These are phyloP conservation scores for Phyllostomus discolor DNA, from an alignment of 2,113 vertebrate species.

Conservation along the genomic window DNA sequence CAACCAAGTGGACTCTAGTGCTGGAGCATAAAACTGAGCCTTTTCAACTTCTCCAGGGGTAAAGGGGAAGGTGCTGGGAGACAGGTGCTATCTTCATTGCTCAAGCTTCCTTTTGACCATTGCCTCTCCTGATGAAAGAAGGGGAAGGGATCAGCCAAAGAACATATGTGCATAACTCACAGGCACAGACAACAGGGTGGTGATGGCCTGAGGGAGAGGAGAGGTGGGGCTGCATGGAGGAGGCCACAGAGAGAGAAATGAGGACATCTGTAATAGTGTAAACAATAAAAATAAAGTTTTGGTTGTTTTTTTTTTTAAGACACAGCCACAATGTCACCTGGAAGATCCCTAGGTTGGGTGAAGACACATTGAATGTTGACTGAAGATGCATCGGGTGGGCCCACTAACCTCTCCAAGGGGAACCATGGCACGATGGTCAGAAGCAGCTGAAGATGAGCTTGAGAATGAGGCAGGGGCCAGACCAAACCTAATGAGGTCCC, in stretches of 20 bases:
- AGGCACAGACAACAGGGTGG: too few species aligned
- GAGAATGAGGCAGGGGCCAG: background rate
- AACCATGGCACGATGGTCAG: background rate
- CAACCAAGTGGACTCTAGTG: background rate
- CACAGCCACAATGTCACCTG: background rate
- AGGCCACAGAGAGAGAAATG: too few species aligned
- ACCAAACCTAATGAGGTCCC: background rate
- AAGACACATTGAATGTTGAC: background rate
- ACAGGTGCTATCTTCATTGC: background rate
- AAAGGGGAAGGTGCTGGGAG: background rate
- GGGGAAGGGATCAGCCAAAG: too few species aligned
- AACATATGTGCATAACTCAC: too few species aligned
- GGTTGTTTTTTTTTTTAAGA: background rate
- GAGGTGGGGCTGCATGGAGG: too few species aligned
- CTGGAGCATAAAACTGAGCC: background rate
- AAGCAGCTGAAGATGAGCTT: background rate
- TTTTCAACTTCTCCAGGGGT: background rate
- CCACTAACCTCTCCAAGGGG: accelerated
- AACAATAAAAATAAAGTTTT: too few species aligned
- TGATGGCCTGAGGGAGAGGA: too few species aligned
- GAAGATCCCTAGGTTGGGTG: background rate
- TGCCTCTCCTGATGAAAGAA: too few species aligned
- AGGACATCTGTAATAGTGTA: too few species aligned
- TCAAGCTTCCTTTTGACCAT: background rate
- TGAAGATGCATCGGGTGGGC: background rate